Conservation (phyloP, 2,797 vertebrate species). For the Syncerus caffer region DNA sequence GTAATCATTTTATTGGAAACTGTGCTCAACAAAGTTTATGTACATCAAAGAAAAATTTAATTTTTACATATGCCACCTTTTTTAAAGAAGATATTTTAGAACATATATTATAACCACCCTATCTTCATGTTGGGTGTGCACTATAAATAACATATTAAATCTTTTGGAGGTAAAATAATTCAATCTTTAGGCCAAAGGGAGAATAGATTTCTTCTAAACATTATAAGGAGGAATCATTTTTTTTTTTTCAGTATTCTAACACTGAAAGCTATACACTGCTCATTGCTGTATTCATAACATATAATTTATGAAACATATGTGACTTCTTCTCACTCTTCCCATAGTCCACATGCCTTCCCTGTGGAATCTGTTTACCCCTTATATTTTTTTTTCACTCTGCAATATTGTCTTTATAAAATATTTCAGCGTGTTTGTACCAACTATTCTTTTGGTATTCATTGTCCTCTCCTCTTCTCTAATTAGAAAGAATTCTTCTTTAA, state of each 20-base stretch:
- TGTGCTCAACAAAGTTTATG: not conserved
- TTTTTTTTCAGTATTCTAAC: not conserved
- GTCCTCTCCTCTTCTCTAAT: not conserved
- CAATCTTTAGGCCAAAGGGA: not conserved
- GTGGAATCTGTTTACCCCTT: not conserved
- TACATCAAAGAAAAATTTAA: not conserved
- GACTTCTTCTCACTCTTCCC: not conserved
- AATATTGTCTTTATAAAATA: not conserved
- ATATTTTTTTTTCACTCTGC: not conserved
- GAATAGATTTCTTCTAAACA: not conserved
- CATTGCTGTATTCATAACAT: not conserved
- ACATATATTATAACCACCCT: not conserved
- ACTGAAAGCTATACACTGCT: not conserved
- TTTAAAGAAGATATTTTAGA: not conserved
- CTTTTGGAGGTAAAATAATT: constrained; percentile 13
- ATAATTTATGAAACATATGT: not conserved
- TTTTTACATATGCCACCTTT: not conserved
- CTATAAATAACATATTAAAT: not conserved
- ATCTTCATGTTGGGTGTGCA: not conserved
- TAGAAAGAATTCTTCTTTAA: not conserved
- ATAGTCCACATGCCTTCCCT: not conserved
- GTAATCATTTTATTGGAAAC: not conserved
- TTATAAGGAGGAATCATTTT: not conserved
- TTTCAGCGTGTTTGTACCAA: not conserved
- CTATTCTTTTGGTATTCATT: not conserved